Evolutionary conservation across 2,888 invertebrate species (phyloP).

Genomic region (Pristionchus fissidentatus): DNA sequence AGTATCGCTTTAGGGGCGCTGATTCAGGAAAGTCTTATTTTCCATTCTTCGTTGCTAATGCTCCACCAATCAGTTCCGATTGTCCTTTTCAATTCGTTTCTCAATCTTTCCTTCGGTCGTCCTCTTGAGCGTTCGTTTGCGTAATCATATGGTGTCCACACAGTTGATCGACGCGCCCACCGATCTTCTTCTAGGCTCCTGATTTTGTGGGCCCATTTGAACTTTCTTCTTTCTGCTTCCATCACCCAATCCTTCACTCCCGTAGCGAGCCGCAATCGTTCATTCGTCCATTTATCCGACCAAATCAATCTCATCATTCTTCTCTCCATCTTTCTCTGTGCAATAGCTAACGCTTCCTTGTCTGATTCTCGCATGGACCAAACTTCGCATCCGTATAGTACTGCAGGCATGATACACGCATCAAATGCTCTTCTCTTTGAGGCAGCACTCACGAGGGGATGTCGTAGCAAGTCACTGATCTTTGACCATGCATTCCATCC

Average conservation of each 20-base stretch:
- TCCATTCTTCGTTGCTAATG: not conserved
- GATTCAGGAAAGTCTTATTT: not conserved
- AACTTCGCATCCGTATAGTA: constrained; percentile 8
- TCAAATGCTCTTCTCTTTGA: not conserved
- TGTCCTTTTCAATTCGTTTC: not conserved
- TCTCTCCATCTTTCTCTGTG: constrained; percentile 24
- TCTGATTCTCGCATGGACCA: constrained; percentile 8
- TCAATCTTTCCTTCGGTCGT: not conserved
- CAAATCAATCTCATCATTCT: not conserved
- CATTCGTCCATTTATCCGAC: constrained; percentile 15
- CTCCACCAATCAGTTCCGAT: not conserved
- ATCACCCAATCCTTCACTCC: not conserved
- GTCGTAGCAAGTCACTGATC: not conserved
- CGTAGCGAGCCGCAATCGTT: not conserved
- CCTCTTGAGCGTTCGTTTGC: no score
- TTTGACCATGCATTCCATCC: constrained; percentile 12
- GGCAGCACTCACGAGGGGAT: not conserved
- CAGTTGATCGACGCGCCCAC: not conserved
- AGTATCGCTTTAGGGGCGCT: constrained; percentile 19
- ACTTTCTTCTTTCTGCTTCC: not conserved
- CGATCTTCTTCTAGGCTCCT: not conserved
- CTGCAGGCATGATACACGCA: not conserved
- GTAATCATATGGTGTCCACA: not conserved
- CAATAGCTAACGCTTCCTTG: not conserved
- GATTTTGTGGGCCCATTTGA: constrained; percentile 3